Base-by-base conservation (phyloP, 2,797 vertebrate species). In the Okamejei kenojei region DNA sequence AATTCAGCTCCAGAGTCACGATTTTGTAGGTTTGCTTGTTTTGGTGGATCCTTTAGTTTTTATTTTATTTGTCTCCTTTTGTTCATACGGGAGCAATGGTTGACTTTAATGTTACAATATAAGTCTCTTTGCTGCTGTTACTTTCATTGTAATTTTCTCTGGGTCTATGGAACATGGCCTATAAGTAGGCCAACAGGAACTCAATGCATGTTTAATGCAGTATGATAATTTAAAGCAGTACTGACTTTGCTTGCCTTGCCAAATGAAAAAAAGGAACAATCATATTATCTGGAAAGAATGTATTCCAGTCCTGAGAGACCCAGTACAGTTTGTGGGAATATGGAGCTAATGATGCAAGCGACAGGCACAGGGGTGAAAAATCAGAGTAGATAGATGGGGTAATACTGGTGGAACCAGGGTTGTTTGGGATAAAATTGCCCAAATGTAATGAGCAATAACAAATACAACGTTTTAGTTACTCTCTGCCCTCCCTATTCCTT, bases 191-290 rank as follows among this genome's bases (percentile, higher is more conserved):
- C 84, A 35, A 88, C 7, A 88, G 84, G 61, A 88, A 35, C 61
- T 19, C 61, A 86, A 65, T 29, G 63, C 58, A 86, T 68, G n/a
- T 88, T 88, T 88, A 65, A 88, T 88, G 84, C 21, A 88, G n/a
- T 65, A 88, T 88, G 63, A 35, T 88, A 68, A 35, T 88, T 65
- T 88, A 63, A n/a, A 35, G 61, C 17, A 68, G 84, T 63, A 19
- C 15, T 88, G 61, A 32, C 61, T 13, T 84, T 84, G 45, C 82
- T 54, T 65, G 84, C 15, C 63, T 35, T 86, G 26, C n/a, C 82
- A 65, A 63, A 63, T n/a, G 26, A 86, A 86, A 61, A n/a, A 86
- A 86, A 63, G 15, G 58, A 61, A 86, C 29, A 65, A 19, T 65
- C 82, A 63, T 86, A 86, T 65, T 65, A 86, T 32, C 3, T 32